Evolutionary conservation across 2,797 vertebrate genomes (phyloP).

Genomic region (Echiichthys vipera): DNA sequence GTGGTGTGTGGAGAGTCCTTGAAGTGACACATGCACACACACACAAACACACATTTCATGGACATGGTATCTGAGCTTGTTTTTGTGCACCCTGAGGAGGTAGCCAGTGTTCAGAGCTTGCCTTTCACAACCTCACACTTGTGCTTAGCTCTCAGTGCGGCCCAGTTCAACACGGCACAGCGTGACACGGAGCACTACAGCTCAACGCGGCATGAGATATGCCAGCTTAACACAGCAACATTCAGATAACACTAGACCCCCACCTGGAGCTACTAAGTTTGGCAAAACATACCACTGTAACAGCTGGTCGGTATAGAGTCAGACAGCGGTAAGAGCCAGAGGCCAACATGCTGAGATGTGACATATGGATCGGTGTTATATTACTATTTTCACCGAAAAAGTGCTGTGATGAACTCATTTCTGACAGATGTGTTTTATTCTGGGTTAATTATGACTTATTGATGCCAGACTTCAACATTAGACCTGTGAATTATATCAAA

Average conservation of each 20-base stretch:
- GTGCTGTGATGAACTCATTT: constrained; percentile 34
- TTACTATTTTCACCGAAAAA: constrained; percentile 59
- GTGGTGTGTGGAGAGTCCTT: constrained; percentile 50
- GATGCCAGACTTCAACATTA: constrained; percentile 29
- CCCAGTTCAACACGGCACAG: constrained; percentile 67
- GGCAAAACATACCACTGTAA: constrained; percentile 51
- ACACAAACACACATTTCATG: constrained; percentile 19
- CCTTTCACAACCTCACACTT: constrained; percentile 66
- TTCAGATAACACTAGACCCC: constrained; percentile 68
- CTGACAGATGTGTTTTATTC: constrained; percentile 65
- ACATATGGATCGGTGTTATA: constrained; percentile 66
- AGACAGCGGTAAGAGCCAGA: constrained; percentile 40
- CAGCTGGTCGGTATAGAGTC: constrained; percentile 62
- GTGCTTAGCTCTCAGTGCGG: constrained; percentile 56
- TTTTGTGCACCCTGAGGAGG: constrained; percentile 63
- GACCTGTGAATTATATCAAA: constrained; percentile 16
- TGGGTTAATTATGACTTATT: constrained; percentile 51
- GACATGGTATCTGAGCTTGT: constrained; percentile 43
- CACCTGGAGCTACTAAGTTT: constrained; percentile 44
- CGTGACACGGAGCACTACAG: constrained; percentile 55
- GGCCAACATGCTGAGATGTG: constrained; percentile 61
- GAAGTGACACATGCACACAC: constrained; percentile 42
- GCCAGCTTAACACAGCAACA: constrained; percentile 70
- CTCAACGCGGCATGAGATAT: constrained; percentile 58
- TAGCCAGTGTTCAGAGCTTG: constrained; percentile 55